Evolutionary conservation across 2,797 vertebrate genomes (phyloP).

Genomic region (Dipus sagitta): DNA sequence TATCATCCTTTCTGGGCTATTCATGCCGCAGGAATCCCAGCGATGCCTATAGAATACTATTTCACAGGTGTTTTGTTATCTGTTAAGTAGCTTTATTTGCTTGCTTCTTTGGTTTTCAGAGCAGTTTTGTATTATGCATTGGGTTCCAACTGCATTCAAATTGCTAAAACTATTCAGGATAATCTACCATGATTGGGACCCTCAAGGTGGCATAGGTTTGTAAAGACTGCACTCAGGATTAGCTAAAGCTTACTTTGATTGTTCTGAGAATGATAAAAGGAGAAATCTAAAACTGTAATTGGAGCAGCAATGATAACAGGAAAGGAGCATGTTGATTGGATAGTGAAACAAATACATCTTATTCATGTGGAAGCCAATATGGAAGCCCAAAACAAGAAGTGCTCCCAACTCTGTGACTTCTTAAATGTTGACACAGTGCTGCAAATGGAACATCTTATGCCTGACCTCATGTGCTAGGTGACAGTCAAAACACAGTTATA

Average conservation of each 20-base stretch:
- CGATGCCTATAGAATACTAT: not conserved
- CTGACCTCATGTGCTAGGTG: not conserved
- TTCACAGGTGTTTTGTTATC: slow-evolving; percentile 61
- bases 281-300: slow-evolving; percentile 49
- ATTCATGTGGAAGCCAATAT: not conserved
- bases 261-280: slow-evolving; percentile 37
- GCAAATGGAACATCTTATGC: not conserved
- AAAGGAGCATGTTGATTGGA: slow-evolving; percentile 47
- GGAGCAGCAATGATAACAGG: slow-evolving; percentile 16
- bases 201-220: slow-evolving; percentile 40
- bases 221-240: slow-evolving; percentile 52
- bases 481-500: not conserved
- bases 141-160: slow-evolving; percentile 63
- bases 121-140: not conserved
- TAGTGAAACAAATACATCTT: slow-evolving; percentile 52
- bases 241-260: slow-evolving; percentile 58
- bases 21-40: not conserved
- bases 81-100: slow-evolving; percentile 60
- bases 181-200: slow-evolving; percentile 26
- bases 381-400: not conserved
- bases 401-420: not conserved
- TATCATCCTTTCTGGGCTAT: not conserved
- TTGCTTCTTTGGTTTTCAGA: slow-evolving; percentile 68
- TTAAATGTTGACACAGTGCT: not conserved
- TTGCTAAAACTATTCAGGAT: slow-evolving; percentile 61